Percentiles rank a stretch among this genome's conserved stretches.
Evolutionary conservation across 2,888 invertebrate genomes (phyloP).

Genomic region (Cremastobaeus sp.): DNA sequence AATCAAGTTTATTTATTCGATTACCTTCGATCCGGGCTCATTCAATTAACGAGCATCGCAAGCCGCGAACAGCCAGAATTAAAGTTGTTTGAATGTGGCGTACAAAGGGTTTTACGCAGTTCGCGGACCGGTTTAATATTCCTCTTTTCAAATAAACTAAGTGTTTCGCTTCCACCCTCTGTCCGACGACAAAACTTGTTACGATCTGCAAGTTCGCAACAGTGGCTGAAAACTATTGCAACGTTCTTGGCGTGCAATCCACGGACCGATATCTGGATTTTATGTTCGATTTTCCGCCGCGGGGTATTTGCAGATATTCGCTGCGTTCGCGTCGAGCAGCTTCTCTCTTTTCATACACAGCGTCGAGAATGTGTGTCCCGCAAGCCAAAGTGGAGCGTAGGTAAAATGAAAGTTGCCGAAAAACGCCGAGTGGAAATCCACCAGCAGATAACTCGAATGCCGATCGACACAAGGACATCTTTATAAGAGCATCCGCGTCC

Average conservation of each 20-base stretch:
- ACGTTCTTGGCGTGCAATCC: conserved; percentile 12
- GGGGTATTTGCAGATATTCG: conserved; percentile 42
- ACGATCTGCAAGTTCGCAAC: conserved; percentile 14
- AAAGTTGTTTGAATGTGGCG: too few relatives aligned
- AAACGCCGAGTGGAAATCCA: conserved; percentile 21
- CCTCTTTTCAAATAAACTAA: too few relatives aligned
- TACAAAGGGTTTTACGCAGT: too few relatives aligned
- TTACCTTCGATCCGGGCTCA: too few relatives aligned
- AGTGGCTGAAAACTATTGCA: too few relatives aligned
- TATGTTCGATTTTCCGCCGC: conserved; percentile 26
- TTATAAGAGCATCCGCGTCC: conserved; percentile 16
- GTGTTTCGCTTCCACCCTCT: too few relatives aligned
- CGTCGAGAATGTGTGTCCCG: conserved; percentile 18
- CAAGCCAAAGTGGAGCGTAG: conserved; percentile 10
- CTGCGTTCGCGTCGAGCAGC: conserved; percentile 12
- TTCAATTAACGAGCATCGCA: too few relatives aligned
- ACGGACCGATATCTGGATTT: conserved; percentile 6
- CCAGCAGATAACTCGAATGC: conserved; percentile 22
- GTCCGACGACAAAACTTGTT: conserved; percentile 19
- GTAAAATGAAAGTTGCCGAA: conserved; percentile 17
- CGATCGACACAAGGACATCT: too few relatives aligned
- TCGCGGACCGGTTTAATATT: too few relatives aligned
- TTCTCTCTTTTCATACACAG: conserved; percentile 26
- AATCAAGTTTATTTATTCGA: too few relatives aligned
- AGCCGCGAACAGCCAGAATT: too few relatives aligned